These are phyloP conservation scores for Ploceus nigricollis DNA, from an alignment of 2,113 vertebrate species.

Conservation along the genomic window DNA sequence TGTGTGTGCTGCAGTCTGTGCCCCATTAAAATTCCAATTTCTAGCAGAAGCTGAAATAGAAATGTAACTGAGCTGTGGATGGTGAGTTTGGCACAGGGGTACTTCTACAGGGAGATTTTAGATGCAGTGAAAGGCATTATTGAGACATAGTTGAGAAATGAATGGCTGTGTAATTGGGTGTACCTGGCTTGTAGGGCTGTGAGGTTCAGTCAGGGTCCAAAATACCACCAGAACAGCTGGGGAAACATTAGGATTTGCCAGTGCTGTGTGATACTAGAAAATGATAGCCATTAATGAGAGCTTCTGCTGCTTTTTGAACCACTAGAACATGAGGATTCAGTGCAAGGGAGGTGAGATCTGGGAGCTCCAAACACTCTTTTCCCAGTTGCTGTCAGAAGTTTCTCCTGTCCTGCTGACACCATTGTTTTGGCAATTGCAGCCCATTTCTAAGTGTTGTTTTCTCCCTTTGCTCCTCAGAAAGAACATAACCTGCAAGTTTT, in stretches of 20 bases:
- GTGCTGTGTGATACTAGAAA: neutral
- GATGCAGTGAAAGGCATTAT: neutral
- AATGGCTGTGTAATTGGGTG: neutral
- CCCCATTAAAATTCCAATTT: neutral
- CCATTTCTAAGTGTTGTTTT: neutral
- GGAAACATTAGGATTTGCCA: neutral
- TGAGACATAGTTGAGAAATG: neutral
- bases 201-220: neutral
- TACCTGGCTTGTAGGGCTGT: neutral
- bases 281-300: neutral
- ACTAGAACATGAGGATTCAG: neutral
- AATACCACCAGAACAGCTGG: neutral
- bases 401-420: neutral
- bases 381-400: neutral
- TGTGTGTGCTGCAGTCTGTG: neutral
- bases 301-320: neutral
- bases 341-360: neutral
- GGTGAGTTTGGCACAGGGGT: neutral
- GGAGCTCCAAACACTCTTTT: neutral
- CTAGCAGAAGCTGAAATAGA: neutral
- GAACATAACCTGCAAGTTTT: constrained; percentile 97
- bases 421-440: neutral
- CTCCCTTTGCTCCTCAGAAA: constrained; percentile 76
- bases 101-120: neutral
- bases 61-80: neutral